Percentiles rank a stretch among this genome's conserved stretches.
phyloP scores from a whole-genome alignment of 2,888 invertebrate species.

The Drosophila mimetica region DNA sequence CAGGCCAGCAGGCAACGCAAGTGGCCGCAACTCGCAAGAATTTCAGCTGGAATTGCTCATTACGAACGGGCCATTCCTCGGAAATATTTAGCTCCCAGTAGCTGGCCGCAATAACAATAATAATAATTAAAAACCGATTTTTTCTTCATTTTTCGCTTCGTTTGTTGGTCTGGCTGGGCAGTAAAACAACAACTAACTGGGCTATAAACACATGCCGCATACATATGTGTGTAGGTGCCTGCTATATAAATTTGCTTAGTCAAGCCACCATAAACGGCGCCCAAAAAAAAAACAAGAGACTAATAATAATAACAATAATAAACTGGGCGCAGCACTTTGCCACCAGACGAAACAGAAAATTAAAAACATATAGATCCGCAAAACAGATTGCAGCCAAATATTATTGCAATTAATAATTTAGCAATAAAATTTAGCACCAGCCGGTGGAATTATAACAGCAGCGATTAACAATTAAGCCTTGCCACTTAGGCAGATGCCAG shows the following conservation, averaged over 20 bases:
- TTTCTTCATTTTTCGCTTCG: slow-evolving; percentile 43
- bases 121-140: slow-evolving; percentile 78
- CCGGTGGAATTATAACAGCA: slow-evolving; percentile 53
- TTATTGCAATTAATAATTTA: slow-evolving; percentile 73
- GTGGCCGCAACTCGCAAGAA: slow-evolving; percentile 63
- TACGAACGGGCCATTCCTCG: slow-evolving; percentile 59
- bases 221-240: slow-evolving; percentile 10
- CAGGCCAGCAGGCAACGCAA: slow-evolving; percentile 5
- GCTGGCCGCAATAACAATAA: slow-evolving; percentile 60
- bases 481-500: slow-evolving; percentile 77
- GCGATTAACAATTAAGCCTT: slow-evolving; percentile 66
- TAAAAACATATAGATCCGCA: slow-evolving; percentile 38
- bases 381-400: slow-evolving; percentile 51
- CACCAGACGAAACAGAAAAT: slow-evolving; percentile 52
- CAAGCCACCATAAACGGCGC: slow-evolving; percentile 65
- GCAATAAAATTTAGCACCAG: slow-evolving; percentile 62
- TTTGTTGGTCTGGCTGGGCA: slow-evolving; percentile 40
- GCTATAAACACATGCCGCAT: slow-evolving; percentile 63
- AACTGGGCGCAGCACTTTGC: slow-evolving; percentile 65
- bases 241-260: slow-evolving; percentile 68
- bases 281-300: slow-evolving; percentile 32
- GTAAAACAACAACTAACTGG: slow-evolving; percentile 65
- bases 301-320: slow-evolving; percentile 26
- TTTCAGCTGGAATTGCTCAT: slow-evolving; percentile 73
- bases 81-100: slow-evolving; percentile 39